phyloP scores from a whole-genome alignment of 2,797 vertebrate genomes.

The Alcedo quadribrachys region DNA sequence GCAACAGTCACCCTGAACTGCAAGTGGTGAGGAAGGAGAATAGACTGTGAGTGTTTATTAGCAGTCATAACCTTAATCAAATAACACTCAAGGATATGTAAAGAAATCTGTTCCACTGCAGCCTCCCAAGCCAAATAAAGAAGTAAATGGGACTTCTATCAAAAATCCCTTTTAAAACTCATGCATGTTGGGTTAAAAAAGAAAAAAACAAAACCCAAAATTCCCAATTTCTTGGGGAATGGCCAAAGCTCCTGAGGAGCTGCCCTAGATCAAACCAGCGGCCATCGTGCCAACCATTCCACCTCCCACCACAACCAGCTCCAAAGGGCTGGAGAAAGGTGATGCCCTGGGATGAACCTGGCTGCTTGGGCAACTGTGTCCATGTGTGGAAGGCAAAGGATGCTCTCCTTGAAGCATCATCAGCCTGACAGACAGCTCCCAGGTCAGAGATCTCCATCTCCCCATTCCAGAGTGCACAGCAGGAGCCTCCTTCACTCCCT shows the following conservation, averaged over 20 bases:
- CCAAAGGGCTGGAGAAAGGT: background rate
- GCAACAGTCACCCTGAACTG: background rate
- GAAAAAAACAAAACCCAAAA: background rate
- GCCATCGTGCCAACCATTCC: background rate
- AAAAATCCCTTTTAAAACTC: constrained; percentile 53
- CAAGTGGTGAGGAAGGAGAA: constrained; percentile 40
- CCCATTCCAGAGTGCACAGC: background rate
- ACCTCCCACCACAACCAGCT: background rate
- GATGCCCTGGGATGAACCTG: background rate
- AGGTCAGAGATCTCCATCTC: background rate
- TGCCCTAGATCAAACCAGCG: background rate
- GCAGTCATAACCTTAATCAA: constrained; percentile 73
- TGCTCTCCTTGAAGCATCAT: background rate
- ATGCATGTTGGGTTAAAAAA: background rate
- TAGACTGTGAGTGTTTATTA: constrained; percentile 64
- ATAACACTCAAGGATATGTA: constrained; percentile 70
- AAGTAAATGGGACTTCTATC: constrained; percentile 68
- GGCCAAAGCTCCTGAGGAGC: constrained; percentile 44
- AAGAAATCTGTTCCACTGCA: constrained; percentile 57
- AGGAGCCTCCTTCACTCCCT: background rate
- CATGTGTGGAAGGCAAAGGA: background rate
- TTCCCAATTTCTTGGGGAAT: background rate
- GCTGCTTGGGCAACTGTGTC: background rate
- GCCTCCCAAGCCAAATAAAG: constrained; percentile 73
- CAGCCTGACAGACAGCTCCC: background rate